Conservation (phyloP, 2,888 invertebrate genomes). For the Ophion slaviceki region DNA sequence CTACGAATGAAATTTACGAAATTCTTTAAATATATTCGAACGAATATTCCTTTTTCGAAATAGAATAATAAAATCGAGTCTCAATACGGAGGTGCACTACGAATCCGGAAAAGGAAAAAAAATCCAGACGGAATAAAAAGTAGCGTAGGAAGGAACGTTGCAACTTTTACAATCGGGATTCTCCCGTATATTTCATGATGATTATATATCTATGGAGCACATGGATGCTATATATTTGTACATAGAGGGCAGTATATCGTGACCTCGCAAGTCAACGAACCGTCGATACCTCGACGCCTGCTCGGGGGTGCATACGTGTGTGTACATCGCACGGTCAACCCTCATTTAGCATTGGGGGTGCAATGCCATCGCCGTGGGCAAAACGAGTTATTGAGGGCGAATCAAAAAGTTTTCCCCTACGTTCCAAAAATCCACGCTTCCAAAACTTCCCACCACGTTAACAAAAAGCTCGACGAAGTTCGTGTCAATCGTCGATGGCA, state of each 20-base stretch:
- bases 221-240: constrained; percentile 31
- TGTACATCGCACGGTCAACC: constrained; percentile 63
- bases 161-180: not conserved
- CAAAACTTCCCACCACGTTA: not conserved
- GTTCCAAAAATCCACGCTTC: not conserved
- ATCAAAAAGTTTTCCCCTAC: constrained; percentile 11
- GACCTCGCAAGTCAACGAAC: constrained; percentile 68
- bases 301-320: constrained; percentile 62
- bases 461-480: not conserved
- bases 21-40: not conserved
- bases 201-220: constrained; percentile 27
- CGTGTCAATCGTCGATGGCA: too few species aligned
- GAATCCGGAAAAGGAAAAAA: not conserved
- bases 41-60: not conserved
- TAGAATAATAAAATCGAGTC: not conserved
- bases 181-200: constrained; percentile 32
- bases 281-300: constrained; percentile 64
- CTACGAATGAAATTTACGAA: not conserved
- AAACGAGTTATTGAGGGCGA: constrained; percentile 36
- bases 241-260: constrained; percentile 50
- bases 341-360: constrained; percentile 59
- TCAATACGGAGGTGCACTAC: not conserved
- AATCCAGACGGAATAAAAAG: not conserved
- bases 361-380: constrained; percentile 41
- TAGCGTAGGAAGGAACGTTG: not conserved